phyloP scores from a whole-genome alignment of 2,113 vertebrate species.

The Desmodus rotundus region DNA sequence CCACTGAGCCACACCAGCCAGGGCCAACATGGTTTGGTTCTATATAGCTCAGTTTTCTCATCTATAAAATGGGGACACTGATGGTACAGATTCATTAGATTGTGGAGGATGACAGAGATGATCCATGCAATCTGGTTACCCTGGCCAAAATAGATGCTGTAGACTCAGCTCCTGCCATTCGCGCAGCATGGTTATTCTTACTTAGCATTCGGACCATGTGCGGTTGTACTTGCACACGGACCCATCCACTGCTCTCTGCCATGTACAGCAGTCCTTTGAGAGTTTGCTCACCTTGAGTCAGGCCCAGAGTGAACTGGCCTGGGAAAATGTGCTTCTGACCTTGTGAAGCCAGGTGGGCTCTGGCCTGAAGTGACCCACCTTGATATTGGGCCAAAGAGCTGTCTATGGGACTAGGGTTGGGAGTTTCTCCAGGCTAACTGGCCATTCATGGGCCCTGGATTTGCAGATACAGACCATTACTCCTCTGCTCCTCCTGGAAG shows the following conservation, averaged over 20 bases:
- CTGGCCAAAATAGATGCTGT: background rate
- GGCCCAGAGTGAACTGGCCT: background rate
- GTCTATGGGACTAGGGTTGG: background rate
- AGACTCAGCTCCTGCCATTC: background rate
- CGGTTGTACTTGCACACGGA: background rate
- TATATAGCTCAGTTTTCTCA: slow-evolving; percentile 5
- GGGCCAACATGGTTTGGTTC: background rate
- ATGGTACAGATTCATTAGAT: background rate
- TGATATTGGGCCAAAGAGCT: background rate
- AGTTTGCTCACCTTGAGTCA: background rate
- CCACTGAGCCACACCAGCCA: too few species aligned
- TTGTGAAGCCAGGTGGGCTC: background rate
- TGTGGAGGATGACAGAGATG: background rate
- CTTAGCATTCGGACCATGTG: background rate
- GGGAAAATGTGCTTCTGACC: background rate
- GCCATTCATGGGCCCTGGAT: background rate
- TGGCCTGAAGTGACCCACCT: background rate
- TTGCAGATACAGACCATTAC: background rate
- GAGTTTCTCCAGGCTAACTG: background rate
- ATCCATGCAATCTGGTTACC: background rate
- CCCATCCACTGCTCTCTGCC: background rate
- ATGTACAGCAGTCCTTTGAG: background rate
- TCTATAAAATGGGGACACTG: background rate
- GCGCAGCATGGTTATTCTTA: background rate
- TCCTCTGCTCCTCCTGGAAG: background rate